phyloP scores from a whole-genome alignment of 2,888 invertebrate genomes.

The Scaptomyza flava region DNA sequence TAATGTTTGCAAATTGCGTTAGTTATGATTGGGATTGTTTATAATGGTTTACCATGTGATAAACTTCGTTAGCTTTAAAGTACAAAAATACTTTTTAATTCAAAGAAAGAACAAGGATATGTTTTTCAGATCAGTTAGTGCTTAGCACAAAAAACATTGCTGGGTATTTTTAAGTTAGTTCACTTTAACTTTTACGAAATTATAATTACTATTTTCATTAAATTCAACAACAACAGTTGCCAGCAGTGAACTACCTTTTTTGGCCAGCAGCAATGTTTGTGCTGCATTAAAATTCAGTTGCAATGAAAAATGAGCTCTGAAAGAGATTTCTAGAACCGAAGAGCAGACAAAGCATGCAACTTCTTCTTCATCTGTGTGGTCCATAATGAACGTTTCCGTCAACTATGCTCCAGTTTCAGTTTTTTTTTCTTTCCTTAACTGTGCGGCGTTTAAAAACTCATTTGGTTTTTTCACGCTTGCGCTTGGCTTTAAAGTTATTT shows the following conservation, averaged over 20 bases:
- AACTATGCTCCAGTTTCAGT: constrained; percentile 42
- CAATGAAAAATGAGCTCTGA: constrained; percentile 23
- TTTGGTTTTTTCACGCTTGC: constrained; percentile 42
- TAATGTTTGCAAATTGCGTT: not conserved
- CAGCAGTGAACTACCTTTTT: constrained; percentile 57
- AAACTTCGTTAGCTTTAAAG: not conserved
- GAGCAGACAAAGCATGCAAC: constrained; percentile 51
- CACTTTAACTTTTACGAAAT: not conserved
- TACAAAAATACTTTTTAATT: not conserved
- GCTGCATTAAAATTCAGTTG: constrained; percentile 50
- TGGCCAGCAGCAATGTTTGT: constrained; percentile 25
- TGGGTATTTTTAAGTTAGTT: not conserved
- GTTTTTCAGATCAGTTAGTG: not conserved
- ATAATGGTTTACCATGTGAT: too few species aligned
- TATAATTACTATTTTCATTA: constrained; percentile 34
- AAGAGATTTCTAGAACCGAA: constrained; percentile 19
- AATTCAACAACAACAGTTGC: constrained; percentile 17
- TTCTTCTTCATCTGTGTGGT: constrained; percentile 35
- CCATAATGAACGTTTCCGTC: constrained; percentile 57
- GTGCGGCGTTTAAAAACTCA: constrained; percentile 54
- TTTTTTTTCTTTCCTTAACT: constrained; percentile 3
- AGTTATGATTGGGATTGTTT: not conserved
- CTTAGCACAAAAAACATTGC: not conserved
- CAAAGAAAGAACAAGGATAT: not conserved
- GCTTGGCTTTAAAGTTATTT: constrained; percentile 24